A percentile compares a stretch with the other conserved stretches of the same genome.
Evolutionary conservation across 2,113 vertebrate genomes (phyloP).

Genomic region (Vimba vimba): DNA sequence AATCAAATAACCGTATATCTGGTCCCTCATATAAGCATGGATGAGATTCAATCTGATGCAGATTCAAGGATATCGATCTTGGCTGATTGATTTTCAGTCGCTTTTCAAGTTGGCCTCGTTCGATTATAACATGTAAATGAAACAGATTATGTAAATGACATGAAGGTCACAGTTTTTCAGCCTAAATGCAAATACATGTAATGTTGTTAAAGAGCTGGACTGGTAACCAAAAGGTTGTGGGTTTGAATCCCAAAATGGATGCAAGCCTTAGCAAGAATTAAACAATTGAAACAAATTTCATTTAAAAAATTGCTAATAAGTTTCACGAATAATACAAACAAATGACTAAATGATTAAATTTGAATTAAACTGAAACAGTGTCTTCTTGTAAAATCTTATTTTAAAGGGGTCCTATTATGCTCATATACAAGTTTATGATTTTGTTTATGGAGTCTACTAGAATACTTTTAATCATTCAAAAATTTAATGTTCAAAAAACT

Average conservation of each 20-base stretch:
- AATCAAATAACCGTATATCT: background rate
- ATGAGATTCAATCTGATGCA: background rate
- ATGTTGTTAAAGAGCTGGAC: background rate
- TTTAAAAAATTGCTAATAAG: background rate
- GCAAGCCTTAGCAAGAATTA: background rate
- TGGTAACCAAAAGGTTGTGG: background rate
- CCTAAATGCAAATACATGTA: background rate
- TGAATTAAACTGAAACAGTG: too few relatives aligned
- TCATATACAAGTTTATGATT: too few relatives aligned
- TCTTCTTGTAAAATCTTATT: background rate
- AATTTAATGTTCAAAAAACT: too few relatives aligned
- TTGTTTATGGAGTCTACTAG: too few relatives aligned
- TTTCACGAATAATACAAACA: background rate
- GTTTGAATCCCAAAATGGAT: background rate
- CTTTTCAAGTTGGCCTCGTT: background rate
- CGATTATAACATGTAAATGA: background rate
- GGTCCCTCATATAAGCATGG: background rate
- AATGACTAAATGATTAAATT: background rate
- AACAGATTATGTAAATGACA: background rate
- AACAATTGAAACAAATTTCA: background rate
- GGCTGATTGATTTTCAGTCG: background rate
- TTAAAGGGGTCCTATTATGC: too few relatives aligned
- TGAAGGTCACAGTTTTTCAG: background rate
- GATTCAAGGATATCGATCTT: background rate
- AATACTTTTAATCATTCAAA: too few relatives aligned